phyloP scores from a whole-genome alignment of 2,797 vertebrate genomes.

The Falco berigora region DNA sequence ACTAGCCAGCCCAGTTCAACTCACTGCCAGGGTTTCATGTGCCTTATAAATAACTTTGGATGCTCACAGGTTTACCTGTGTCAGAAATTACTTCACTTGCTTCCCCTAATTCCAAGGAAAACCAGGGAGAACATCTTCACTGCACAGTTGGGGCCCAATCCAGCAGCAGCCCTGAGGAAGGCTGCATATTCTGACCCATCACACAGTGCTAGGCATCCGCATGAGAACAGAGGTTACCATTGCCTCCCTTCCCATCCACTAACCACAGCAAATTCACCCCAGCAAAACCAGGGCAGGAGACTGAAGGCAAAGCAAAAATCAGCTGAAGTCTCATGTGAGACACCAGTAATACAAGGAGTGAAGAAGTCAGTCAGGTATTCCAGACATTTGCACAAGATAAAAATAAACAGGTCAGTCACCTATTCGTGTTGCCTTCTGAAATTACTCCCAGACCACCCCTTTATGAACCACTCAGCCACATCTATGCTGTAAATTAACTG shows the following conservation, averaged over 20 bases:
- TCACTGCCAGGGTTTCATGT: background rate
- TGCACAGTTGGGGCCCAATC: no score
- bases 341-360: background rate
- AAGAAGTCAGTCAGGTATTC: background rate
- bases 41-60: background rate
- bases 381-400: background rate
- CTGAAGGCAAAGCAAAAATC: background rate
- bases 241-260: background rate
- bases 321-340: background rate
- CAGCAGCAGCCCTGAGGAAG: background rate
- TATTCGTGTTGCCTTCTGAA: background rate
- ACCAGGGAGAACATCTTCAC: background rate
- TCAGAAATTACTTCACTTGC: background rate
- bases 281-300: background rate
- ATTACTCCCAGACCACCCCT: background rate
- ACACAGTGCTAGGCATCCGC: accelerated
- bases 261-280: background rate
- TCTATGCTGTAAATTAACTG: background rate
- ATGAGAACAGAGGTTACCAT: background rate
- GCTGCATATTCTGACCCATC: background rate
- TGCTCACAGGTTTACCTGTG: no score
- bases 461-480: background rate
- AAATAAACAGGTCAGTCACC: background rate
- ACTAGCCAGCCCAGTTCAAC: background rate
- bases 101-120: background rate